These are phyloP conservation scores for Echeneis naucrates DNA, from an alignment of 2,797 vertebrate species.

Conservation along the genomic window DNA sequence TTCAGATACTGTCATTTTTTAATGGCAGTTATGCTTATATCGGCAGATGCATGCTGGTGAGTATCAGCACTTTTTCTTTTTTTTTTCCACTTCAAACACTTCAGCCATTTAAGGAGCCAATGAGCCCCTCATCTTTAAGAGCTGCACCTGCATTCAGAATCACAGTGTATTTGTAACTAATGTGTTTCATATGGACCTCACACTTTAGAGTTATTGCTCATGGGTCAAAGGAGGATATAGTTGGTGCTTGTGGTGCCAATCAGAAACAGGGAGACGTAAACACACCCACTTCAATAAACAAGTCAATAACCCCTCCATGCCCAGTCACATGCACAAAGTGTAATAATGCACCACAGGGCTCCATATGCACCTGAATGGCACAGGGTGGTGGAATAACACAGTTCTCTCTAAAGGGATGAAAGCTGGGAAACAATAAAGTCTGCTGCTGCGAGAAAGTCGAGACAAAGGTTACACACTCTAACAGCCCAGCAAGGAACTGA, in stretches of 20 bases:
- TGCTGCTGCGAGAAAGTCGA: background rate
- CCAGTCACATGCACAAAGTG: background rate
- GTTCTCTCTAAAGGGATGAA: background rate
- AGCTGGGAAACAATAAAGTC: background rate
- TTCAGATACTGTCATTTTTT: background rate
- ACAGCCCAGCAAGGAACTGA: background rate
- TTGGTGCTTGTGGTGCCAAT: background rate
- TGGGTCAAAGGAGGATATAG: background rate
- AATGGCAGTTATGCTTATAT: too few species aligned
- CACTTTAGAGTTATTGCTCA: background rate
- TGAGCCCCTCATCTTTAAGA: too few species aligned
- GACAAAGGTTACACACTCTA: background rate
- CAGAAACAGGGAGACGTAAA: background rate
- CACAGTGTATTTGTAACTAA: background rate
- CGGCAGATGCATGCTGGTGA: too few species aligned
- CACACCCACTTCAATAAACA: background rate
- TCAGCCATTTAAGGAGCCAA: too few species aligned
- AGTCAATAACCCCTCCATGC: background rate
- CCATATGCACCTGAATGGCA: background rate
- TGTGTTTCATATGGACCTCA: background rate
- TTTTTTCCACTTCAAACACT: too few species aligned
- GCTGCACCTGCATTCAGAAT: background rate
- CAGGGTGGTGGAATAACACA: background rate
- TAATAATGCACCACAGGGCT: background rate
- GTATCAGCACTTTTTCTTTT: too few species aligned